phyloP scores from a whole-genome alignment of 1,140 invertebrate species.

The Cataglyphis hispanica region DNA sequence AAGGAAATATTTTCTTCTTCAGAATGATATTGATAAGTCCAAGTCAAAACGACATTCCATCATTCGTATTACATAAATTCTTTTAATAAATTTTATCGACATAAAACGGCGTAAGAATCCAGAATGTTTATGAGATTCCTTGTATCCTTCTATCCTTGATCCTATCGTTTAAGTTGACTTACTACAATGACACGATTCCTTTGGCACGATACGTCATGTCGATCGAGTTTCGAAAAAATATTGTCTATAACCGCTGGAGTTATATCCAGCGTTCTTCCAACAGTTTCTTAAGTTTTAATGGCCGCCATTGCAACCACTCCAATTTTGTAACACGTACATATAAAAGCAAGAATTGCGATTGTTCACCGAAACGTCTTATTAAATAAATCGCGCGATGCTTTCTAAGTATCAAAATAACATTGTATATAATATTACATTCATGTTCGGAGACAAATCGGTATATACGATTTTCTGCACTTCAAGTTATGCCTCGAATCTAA shows the following conservation, averaged over 20 bases:
- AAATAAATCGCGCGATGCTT: not conserved
- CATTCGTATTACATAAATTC: slow-evolving; percentile 1
- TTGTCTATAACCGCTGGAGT: slow-evolving; percentile 18
- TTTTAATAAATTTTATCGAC: slow-evolving; percentile 16
- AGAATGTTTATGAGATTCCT: slow-evolving; percentile 29
- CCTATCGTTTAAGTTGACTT: slow-evolving; percentile 11
- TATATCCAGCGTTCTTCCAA: slow-evolving; percentile 15
- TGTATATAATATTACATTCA: not conserved
- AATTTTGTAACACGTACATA: slow-evolving; percentile 42
- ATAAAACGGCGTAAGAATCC: not conserved
- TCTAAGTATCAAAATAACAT: slow-evolving; percentile 14
- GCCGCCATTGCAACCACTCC: not conserved
- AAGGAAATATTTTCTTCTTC: not conserved
- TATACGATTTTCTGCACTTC: not conserved
- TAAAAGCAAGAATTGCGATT: slow-evolving; percentile 45
- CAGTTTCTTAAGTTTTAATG: slow-evolving; percentile 50
- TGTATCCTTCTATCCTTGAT: slow-evolving; percentile 23
- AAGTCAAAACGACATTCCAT: not conserved
- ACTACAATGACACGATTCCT: not conserved
- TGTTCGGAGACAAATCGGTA: not conserved
- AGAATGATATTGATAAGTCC: not conserved
- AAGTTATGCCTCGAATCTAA: not conserved
- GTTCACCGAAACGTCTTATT: not conserved
- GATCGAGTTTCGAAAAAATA: slow-evolving; percentile 25
- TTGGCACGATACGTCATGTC: slow-evolving; percentile 26